Conservation (phyloP, 2,113 vertebrate species). For the Psilopogon haemacephalus region DNA sequence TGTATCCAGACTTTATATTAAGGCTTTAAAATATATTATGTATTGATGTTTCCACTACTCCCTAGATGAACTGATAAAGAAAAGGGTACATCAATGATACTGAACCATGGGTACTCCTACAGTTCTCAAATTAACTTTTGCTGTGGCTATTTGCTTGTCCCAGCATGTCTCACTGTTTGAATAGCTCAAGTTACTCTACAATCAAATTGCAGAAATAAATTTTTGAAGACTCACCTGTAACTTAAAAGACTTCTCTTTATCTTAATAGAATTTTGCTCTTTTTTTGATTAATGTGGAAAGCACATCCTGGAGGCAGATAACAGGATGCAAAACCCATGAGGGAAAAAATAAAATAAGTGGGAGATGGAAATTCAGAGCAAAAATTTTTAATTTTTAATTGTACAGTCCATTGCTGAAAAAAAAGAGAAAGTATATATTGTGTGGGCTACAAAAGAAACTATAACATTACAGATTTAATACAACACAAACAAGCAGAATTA, state of each 20-base stretch:
- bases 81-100: accelerated
- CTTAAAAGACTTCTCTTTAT: not conserved
- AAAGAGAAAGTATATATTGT: not conserved
- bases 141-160: not conserved
- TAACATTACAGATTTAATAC: not conserved
- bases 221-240: not conserved
- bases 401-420: not conserved
- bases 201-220: not conserved
- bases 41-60: not conserved
- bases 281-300: not conserved
- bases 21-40: not conserved
- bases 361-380: not conserved
- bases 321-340: not conserved
- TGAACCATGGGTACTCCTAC: not conserved
- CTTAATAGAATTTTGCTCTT: not conserved
- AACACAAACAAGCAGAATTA: not conserved
- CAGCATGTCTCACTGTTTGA: not conserved
- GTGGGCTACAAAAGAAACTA: not conserved
- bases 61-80: not conserved
- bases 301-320: not conserved
- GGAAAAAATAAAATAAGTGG: not conserved
- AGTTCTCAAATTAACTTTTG: not conserved
- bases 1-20: not conserved
- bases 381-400: accelerated
- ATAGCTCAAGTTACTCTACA: not conserved